phyloP scores from a whole-genome alignment of 2,888 invertebrate species.

The Chrysodeixis includens region DNA sequence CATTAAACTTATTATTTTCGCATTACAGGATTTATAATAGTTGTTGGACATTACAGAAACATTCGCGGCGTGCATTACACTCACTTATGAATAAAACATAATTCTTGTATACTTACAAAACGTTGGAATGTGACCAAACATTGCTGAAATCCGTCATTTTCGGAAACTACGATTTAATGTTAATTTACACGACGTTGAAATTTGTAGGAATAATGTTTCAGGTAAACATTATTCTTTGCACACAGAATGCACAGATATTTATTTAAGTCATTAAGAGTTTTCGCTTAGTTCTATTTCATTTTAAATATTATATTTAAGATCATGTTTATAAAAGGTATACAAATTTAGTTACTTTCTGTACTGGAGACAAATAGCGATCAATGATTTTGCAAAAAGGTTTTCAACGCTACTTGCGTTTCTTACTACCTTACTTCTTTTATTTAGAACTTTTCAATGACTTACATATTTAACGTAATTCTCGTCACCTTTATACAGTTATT shows the following conservation, averaged over 20 bases:
- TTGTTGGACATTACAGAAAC: conserved; percentile 63
- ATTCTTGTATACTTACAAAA: conserved; percentile 56
- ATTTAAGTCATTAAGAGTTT: too few relatives aligned
- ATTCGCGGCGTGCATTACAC: conserved; percentile 63
- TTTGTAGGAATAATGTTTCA: background rate
- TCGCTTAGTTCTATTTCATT: too few relatives aligned
- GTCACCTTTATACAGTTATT: background rate
- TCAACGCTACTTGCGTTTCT: too few relatives aligned
- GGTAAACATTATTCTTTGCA: background rate
- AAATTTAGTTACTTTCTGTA: too few relatives aligned
- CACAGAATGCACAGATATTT: too few relatives aligned
- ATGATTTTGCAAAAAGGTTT: too few relatives aligned
- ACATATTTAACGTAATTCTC: background rate
- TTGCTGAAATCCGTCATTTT: conserved; percentile 51
- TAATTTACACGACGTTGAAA: background rate
- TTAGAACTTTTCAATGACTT: too few relatives aligned
- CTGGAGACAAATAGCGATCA: too few relatives aligned
- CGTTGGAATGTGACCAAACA: conserved; percentile 52
- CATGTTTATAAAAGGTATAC: too few relatives aligned
- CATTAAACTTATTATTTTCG: conserved; percentile 34
- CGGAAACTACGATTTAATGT: conserved; percentile 11
- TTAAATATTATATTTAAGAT: too few relatives aligned
- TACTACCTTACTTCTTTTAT: too few relatives aligned
- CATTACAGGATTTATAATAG: conserved; percentile 52
- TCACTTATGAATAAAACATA: conserved; percentile 74